Conservation (phyloP, 2,113 vertebrate species). For the Tragelaphus scriptus region DNA sequence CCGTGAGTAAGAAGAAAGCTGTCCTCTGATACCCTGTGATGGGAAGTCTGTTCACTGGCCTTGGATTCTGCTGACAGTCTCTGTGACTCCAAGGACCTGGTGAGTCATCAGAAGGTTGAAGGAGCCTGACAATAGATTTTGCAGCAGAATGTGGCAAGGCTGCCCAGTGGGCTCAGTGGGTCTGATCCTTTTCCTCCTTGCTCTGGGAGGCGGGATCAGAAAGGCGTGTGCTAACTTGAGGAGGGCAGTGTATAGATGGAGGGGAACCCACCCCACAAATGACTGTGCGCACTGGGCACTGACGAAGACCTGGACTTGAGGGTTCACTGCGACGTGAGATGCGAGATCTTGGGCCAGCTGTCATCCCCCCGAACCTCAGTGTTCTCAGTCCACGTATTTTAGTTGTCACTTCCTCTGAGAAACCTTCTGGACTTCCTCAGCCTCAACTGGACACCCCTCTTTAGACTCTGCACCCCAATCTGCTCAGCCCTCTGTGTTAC, state of each 20-base stretch:
- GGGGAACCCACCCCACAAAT: neutral
- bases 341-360: neutral
- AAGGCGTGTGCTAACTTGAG: neutral
- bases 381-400: neutral
- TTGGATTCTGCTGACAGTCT: neutral
- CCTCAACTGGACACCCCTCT: neutral
- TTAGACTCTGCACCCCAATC: accelerated
- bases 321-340: accelerated
- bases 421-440: neutral
- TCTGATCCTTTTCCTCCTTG: neutral
- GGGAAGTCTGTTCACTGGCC: neutral
- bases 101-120: neutral
- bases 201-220: neutral
- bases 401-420: neutral
- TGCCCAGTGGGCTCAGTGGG: neutral
- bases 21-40: neutral
- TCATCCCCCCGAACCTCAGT: neutral
- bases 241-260: neutral
- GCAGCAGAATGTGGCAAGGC: neutral
- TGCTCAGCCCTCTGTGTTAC: neutral
- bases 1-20: neutral
- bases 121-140: neutral
- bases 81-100: neutral
- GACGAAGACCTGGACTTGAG: neutral
- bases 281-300: neutral